A percentile compares a stretch with the other conserved stretches of the same genome.
phyloP scores from a whole-genome alignment of 2,888 invertebrate genomes.

The Catocala fraxini region DNA sequence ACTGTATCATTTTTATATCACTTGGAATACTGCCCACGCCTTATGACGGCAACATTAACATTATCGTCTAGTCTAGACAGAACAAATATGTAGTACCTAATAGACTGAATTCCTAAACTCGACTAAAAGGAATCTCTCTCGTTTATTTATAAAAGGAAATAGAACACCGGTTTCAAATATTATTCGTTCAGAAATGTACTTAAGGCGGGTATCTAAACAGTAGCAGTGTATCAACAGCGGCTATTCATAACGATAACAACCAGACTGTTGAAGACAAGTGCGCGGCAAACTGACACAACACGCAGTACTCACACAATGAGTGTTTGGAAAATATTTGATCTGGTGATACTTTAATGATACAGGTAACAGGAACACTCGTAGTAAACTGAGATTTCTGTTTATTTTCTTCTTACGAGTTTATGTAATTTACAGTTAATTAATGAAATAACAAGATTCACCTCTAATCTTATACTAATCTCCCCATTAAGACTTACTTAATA shows the following conservation, averaged over 20 bases:
- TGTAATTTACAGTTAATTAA: background rate
- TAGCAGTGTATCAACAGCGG: conserved; percentile 54
- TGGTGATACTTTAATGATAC: conserved; percentile 44
- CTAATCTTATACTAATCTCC: too few relatives aligned
- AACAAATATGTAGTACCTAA: conserved; percentile 6
- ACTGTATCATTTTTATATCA: conserved; percentile 3
- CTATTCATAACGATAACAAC: conserved; percentile 56
- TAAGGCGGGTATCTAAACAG: conserved; percentile 47
- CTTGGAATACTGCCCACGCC: conserved; percentile 44
- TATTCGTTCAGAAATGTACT: conserved; percentile 32
- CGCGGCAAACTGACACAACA: conserved; percentile 53
- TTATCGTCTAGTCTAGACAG: conserved; percentile 39
- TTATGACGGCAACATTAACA: conserved; percentile 27
- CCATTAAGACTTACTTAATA: too few relatives aligned
- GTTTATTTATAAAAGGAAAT: conserved; percentile 33
- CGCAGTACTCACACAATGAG: conserved; percentile 56
- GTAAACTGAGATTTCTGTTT: conserved; percentile 15
- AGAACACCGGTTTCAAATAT: conserved; percentile 29
- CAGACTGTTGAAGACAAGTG: conserved; percentile 23
- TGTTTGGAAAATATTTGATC: conserved; percentile 67
- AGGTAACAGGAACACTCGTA: conserved; percentile 36
- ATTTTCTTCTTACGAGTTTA: conserved; percentile 1
- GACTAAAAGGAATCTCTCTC: conserved; percentile 23
- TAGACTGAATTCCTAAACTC: conserved; percentile 1
- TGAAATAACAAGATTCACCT: too few relatives aligned